phyloP scores from a whole-genome alignment of 1,140 invertebrate species.

The Acromyrmex heyeri region DNA sequence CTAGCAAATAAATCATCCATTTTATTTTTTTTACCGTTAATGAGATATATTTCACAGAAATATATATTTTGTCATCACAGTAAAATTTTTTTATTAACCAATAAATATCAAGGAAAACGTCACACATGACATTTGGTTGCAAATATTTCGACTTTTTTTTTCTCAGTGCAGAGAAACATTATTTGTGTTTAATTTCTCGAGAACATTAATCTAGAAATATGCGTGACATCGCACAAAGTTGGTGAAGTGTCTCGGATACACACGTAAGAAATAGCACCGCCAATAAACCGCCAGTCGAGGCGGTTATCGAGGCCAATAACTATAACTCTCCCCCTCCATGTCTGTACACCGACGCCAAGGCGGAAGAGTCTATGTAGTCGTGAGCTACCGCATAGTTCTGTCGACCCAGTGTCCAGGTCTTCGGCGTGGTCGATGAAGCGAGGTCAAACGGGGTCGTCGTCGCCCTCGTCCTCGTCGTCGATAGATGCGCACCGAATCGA shows the following conservation, averaged over 20 bases:
- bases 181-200: no score
- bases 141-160: no score
- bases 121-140: no score
- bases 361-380: slow-evolving; percentile 32
- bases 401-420: slow-evolving; percentile 52
- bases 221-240: not conserved
- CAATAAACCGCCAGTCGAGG: slow-evolving; percentile 25
- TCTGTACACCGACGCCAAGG: slow-evolving; percentile 2
- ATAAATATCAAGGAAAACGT: no score
- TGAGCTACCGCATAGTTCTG: slow-evolving; percentile 46
- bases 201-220: not conserved
- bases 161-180: no score
- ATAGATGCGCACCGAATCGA: slow-evolving; percentile 65
- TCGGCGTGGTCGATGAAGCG: slow-evolving; percentile 68
- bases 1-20: no score
- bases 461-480: slow-evolving; percentile 32
- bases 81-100: no score
- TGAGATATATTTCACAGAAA: no score
- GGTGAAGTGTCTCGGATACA: not conserved
- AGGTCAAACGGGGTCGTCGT: slow-evolving; percentile 67
- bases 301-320: slow-evolving; percentile 27
- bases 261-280: not conserved
- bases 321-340: slow-evolving; percentile 12
- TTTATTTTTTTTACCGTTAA: no score
- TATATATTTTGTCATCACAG: no score